These are phyloP conservation scores for Tachypleus tridentatus DNA, from an alignment of 1,140 invertebrate species.

Conservation along the genomic window DNA sequence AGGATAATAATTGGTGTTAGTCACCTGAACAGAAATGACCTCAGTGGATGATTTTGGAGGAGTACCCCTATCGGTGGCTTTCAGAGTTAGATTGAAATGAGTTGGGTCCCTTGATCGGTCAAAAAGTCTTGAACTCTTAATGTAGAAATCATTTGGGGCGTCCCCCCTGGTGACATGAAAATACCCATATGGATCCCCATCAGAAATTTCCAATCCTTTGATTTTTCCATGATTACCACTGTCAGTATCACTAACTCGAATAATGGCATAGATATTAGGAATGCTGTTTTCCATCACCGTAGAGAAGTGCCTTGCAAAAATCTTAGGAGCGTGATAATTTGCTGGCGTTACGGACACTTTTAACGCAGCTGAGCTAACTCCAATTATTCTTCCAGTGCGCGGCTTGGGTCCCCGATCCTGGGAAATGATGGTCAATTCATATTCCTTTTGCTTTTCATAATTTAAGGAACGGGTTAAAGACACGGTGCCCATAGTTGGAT, in stretches of 20 bases:
- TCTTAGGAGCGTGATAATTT: slow-evolving; percentile 73
- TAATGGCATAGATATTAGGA: slow-evolving; percentile 55
- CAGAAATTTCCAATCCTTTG: slow-evolving; percentile 66
- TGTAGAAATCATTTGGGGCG: slow-evolving; percentile 35
- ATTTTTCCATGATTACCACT: slow-evolving; percentile 59
- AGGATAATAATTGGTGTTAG: slow-evolving; percentile 68
- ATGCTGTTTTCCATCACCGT: slow-evolving; percentile 41
- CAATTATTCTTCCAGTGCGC: slow-evolving; percentile 35
- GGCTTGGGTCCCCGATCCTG: slow-evolving; percentile 62
- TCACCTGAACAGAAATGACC: slow-evolving; percentile 42
- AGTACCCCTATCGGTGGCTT: slow-evolving; percentile 66
- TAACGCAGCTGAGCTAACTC: slow-evolving; percentile 54
- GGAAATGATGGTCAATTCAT: slow-evolving; percentile 58
- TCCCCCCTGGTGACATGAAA: slow-evolving; percentile 49
- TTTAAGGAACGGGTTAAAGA: slow-evolving; percentile 65
- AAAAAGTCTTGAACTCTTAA: slow-evolving; percentile 21
- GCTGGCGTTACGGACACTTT: slow-evolving; percentile 66
- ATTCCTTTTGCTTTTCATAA: slow-evolving; percentile 32
- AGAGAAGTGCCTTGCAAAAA: slow-evolving; percentile 43
- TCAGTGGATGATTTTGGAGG: slow-evolving; percentile 43
- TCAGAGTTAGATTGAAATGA: slow-evolving; percentile 48
- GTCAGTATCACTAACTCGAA: slow-evolving; percentile 73
- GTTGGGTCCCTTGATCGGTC: slow-evolving; percentile 62
- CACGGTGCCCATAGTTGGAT: slow-evolving; percentile 80
- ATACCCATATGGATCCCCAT: slow-evolving; percentile 74